Conservation (phyloP, 1,140 invertebrate genomes). For the Hylaeus volcanicus region DNA sequence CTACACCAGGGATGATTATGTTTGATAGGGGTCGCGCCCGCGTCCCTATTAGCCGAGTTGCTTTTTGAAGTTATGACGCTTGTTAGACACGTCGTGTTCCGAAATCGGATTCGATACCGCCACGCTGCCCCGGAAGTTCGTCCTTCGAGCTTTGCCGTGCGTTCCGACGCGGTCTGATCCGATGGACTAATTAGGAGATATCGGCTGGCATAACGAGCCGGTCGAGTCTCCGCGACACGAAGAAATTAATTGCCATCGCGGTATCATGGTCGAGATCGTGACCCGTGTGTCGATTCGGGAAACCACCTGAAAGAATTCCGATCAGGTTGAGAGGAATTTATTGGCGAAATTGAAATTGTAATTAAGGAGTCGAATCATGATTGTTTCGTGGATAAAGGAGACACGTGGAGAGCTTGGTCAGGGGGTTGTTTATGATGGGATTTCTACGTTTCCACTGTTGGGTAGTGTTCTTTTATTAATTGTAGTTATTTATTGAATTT, state of each 20-base stretch:
- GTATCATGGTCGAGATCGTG: slow-evolving; percentile 7
- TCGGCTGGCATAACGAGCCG: slow-evolving; percentile 40
- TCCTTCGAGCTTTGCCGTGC: background rate
- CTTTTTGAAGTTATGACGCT: slow-evolving; percentile 51
- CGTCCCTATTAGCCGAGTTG: background rate
- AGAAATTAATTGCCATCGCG: slow-evolving; percentile 57
- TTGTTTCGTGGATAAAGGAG: no score
- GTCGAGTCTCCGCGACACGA: slow-evolving; percentile 20
- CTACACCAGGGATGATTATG: slow-evolving; percentile 16
- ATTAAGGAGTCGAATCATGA: no score
- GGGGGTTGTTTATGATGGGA: no score
- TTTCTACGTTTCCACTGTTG: no score
- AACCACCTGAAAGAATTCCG: background rate
- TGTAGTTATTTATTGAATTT: no score
- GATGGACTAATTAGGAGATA: slow-evolving; percentile 59
- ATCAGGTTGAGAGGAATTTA: no score
- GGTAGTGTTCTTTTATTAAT: no score
- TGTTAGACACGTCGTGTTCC: slow-evolving; percentile 36
- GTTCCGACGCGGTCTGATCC: slow-evolving; percentile 29
- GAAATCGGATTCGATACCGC: slow-evolving; percentile 51
- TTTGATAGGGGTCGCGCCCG: background rate
- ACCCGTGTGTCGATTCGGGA: background rate
- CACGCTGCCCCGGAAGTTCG: background rate
- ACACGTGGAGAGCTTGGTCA: no score
- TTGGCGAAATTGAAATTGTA: no score